Base-by-base conservation (phyloP, 2,888 invertebrate genomes). In the Tromatobia lineatoria region DNA sequence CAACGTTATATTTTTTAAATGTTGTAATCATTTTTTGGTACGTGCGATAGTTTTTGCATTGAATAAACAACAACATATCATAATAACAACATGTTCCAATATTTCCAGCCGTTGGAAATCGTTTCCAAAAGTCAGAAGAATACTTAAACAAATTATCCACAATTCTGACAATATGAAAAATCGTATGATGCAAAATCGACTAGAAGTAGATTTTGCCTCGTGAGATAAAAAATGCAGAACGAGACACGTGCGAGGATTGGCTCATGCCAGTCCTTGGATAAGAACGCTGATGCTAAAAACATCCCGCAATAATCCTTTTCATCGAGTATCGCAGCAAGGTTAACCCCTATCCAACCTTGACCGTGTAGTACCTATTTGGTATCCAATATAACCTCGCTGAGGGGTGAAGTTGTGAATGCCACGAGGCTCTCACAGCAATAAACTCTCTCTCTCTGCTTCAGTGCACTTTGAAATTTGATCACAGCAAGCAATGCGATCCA, bases 381-480 rank as follows among this genome's bases (percentile, higher is more conserved):
- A 18, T 71, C 64, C 34, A 25, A 66, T 82, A 73, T 59, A 59
- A 23, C 15, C 13, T 42, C 20, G 57, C 25, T 29, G 50, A 50
- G 50, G 50, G 38, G 11, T n/a, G 20, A 25, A 38, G 52, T 18
- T 15, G 38, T 4, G 47, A 15, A 34, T 25, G 38, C 18, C 25
- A 25, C 52, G 64, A 47, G 66, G 29, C 38, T 38, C 47, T 73
- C 15, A 29, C 38, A 47, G 61, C 64, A 66, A 81, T 66, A 54
- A 76, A 81, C 45, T 73, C 73, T 13, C 59, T 11, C 13, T 52
- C 23, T 42, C 15, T 38, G 38, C 15, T 23, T 13, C 47, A 34
- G 20, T 76, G 70, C 70, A 71, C 81, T 76, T 66, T 71, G 70
- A 66, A 71, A 71, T 57, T 66, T 64, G 66, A 81, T 76, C 54